Base-by-base conservation (phyloP, 1,140 invertebrate genomes). In the Diachasmimorpha longicaudata region DNA sequence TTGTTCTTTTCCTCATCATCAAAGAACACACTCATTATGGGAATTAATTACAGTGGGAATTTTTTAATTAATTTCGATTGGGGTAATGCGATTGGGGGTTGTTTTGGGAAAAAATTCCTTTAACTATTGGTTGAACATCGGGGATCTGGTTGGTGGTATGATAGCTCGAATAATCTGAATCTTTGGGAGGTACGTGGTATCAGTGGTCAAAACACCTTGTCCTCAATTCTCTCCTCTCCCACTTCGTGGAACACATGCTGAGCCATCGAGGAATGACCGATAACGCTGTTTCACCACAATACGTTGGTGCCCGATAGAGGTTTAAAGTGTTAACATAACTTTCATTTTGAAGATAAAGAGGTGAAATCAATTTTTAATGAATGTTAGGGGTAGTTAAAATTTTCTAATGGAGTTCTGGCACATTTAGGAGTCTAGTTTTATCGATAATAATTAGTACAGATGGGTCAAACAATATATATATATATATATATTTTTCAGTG, bases 141-240 rank as follows among this genome's bases (percentile, higher is more conserved):
- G 48, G 5, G 48, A 2, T 16, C n/a, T n/a, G 19, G 4, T 52
- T 4, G 48, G 19, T 25, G 58, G 58, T 25, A 63, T 63, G 58
- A 23, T 19, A n/a, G 19, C 58, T 6, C 9, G 58, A 63, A 63
- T 63, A 25, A 63, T 63, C 58, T 6, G 58, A 63, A 63, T 63
- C 58, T 63, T 63, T 31, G 58, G 58, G 23, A 63, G 19, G 58
- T 8, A 25, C 19, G 58, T 23, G 58, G 58, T 63, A 63, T 63
- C 58, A 63, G 58, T 63, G 58, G 58, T 63, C 58, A 63, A 63
- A 63, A 63, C 58, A 63, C 58, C 58, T 63, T 63, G 58, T 63
- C 58, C 58, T 63, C 58, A 63, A 63, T 63, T 63, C 58, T 63
- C 58, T 19, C 5, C 31, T 63, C 58, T 63, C 21, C 23, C 58